A percentile compares a stretch with the other conserved stretches of the same genome.
phyloP scores from a whole-genome alignment of 2,888 invertebrate genomes.

The Lampropteryx suffumata region DNA sequence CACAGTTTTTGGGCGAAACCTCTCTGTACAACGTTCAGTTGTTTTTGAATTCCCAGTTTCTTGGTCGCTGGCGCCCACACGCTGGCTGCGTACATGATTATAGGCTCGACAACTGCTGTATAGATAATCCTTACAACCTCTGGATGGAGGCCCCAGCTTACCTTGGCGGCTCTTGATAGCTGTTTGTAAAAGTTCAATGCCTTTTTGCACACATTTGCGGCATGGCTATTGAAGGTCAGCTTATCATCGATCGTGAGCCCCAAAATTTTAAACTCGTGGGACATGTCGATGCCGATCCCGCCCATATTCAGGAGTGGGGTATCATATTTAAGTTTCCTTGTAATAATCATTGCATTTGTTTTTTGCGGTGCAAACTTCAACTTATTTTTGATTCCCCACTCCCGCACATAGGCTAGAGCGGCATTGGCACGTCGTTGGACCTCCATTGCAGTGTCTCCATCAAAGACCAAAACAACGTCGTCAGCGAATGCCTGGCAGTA shows the following conservation, averaged over 20 bases:
- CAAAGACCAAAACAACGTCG: neutral
- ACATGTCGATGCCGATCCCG: conserved; percentile 7
- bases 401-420: neutral
- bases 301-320: neutral
- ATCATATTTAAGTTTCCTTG: neutral
- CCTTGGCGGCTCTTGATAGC: conserved; percentile 3
- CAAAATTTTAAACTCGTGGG: neutral
- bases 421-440: neutral
- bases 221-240: conserved; percentile 5
- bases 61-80: neutral
- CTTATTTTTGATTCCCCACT: neutral
- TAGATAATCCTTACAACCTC: conserved; percentile 21
- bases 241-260: conserved; percentile 10
- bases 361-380: neutral
- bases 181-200: neutral
- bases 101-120: neutral
- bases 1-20: neutral
- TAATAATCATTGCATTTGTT: neutral
- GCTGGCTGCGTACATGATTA: neutral
- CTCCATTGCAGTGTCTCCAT: neutral
- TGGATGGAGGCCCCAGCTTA: conserved; percentile 22
- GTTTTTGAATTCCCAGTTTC: neutral
- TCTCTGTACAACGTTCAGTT: neutral
- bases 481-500: neutral
- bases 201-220: neutral